phyloP scores from a whole-genome alignment of 2,888 invertebrate genomes.

The Gastrophysa polygoni region DNA sequence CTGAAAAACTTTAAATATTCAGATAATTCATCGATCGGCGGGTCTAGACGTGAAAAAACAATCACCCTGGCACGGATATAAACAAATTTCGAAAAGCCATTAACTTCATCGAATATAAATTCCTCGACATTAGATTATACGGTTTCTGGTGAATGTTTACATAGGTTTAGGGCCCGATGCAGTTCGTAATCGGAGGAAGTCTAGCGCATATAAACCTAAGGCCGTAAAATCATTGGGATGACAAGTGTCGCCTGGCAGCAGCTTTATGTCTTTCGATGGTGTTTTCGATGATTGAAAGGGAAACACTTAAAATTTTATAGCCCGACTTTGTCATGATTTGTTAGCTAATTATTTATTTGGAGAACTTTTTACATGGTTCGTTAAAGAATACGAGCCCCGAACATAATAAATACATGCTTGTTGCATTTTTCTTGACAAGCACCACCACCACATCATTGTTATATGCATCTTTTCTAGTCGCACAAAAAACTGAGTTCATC shows the following conservation, averaged over 20 bases:
- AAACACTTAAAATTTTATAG: constrained; percentile 44
- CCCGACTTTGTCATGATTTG: constrained; percentile 33
- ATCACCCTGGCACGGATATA: constrained; percentile 12
- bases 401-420: neutral
- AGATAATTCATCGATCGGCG: no score
- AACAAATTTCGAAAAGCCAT: constrained; percentile 27
- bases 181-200: constrained; percentile 46
- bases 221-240: constrained; percentile 45
- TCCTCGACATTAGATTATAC: constrained; percentile 19
- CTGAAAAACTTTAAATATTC: no score
- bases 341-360: constrained; percentile 41
- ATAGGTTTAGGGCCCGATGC: constrained; percentile 34
- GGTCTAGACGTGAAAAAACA: neutral
- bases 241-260: constrained; percentile 46
- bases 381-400: constrained; percentile 25
- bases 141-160: constrained; percentile 36
- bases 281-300: constrained; percentile 49
- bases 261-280: constrained; percentile 41
- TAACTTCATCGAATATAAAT: constrained; percentile 27
- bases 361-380: constrained; percentile 36
- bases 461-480: no score
- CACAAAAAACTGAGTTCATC: no score
- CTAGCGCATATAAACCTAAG: constrained; percentile 45
- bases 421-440: no score
- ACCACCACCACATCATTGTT: no score